Conservation (phyloP, 2,797 vertebrate genomes). For the Myotis myotis region DNA sequence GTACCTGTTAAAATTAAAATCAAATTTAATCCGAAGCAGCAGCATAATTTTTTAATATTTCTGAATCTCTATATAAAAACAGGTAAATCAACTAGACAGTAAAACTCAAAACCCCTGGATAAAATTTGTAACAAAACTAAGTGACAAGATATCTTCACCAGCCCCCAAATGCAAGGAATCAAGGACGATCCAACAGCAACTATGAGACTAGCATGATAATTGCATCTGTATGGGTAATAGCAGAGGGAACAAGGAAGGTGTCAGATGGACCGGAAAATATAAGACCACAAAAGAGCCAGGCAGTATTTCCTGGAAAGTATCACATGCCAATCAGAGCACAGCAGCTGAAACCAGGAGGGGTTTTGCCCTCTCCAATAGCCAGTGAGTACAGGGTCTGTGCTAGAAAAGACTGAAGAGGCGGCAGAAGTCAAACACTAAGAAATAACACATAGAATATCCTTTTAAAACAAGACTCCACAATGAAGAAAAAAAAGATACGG, state of each 20-base stretch:
- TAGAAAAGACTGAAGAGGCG: background rate
- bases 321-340: background rate
- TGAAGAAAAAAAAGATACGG: background rate
- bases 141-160: background rate
- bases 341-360: background rate
- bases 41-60: background rate
- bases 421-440: background rate
- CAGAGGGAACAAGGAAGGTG: background rate
- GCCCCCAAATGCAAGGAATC: background rate
- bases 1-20: constrained; percentile 35
- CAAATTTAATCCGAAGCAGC: background rate
- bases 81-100: background rate
- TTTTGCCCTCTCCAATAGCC: background rate
- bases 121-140: background rate
- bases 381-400: background rate
- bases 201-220: background rate
- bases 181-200: background rate
- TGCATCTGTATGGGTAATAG: background rate
- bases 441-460: background rate
- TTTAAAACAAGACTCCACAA: background rate
- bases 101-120: background rate
- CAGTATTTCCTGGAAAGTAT: background rate
- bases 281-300: background rate
- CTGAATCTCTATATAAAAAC: background rate
- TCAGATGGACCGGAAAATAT: background rate